A percentile compares a stretch with the other conserved stretches of the same genome.
These are phyloP conservation scores for Athalia circularis DNA, from an alignment of 2,888 invertebrate species.

Conservation along the genomic window DNA sequence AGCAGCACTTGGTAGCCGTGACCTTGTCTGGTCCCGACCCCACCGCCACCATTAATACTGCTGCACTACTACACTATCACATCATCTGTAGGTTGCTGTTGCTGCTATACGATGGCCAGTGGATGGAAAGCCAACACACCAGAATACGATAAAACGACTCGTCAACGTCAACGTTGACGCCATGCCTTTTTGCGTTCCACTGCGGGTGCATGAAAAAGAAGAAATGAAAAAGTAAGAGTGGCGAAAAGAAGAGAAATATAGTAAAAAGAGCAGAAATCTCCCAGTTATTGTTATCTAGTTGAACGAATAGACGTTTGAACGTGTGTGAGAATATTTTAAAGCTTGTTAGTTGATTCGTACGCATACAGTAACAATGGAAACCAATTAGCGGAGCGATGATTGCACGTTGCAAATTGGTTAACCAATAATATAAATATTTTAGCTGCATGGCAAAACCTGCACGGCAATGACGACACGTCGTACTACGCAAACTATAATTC, in stretches of 20 bases:
- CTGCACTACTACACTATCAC: conserved; percentile 9
- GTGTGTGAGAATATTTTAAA: conserved; percentile 57
- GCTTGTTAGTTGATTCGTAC: conserved; percentile 60
- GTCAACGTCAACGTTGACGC: background rate
- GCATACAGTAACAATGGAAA: conserved; percentile 58
- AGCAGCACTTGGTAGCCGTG: conserved; percentile 69
- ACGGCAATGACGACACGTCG: too few relatives aligned
- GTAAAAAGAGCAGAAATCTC: background rate
- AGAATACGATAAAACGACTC: background rate
- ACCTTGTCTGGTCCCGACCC: conserved; percentile 71
- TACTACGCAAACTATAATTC: background rate
- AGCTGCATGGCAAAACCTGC: too few relatives aligned
- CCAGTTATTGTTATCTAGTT: conserved; percentile 65
- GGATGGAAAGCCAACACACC: background rate
- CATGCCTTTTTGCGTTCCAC: background rate
- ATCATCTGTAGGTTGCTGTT: background rate
- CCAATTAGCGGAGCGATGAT: conserved; percentile 44
- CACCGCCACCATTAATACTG: conserved; percentile 48
- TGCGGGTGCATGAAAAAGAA: conserved; percentile 31
- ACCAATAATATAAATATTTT: background rate
- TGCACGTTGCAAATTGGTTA: background rate
- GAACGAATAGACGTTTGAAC: conserved; percentile 60
- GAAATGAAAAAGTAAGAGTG: too few relatives aligned
- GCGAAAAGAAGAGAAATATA: conserved; percentile 20
- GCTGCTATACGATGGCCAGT: conserved; percentile 51